phyloP scores from a whole-genome alignment of 1,140 invertebrate species.

The Calephelis nemesis region DNA sequence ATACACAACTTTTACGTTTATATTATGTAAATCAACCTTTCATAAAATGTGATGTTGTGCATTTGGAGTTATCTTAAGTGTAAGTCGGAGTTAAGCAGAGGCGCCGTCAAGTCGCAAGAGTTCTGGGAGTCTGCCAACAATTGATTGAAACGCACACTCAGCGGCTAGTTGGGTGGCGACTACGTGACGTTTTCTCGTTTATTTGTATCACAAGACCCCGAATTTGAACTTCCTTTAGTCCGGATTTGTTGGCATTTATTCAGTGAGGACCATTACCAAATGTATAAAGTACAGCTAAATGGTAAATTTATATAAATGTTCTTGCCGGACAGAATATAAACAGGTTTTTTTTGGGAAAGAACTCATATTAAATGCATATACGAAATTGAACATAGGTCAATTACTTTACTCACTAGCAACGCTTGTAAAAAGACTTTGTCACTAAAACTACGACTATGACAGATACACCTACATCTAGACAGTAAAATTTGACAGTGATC shows the following conservation, averaged over 20 bases:
- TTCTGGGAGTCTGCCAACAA: slow-evolving; percentile 36
- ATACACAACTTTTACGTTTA: neutral
- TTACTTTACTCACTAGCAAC: too few species aligned
- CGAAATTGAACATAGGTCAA: too few species aligned
- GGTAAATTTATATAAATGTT: neutral
- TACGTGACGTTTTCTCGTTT: slow-evolving; percentile 26
- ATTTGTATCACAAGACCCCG: slow-evolving; percentile 7
- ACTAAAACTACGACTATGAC: too few species aligned
- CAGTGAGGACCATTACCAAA: neutral
- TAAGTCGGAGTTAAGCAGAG: slow-evolving; percentile 9
- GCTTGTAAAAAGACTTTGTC: too few species aligned
- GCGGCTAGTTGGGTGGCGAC: slow-evolving; percentile 18
- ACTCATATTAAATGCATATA: too few species aligned
- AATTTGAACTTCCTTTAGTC: slow-evolving; percentile 7
- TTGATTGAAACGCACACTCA: slow-evolving; percentile 30
- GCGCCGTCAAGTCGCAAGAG: slow-evolving; percentile 33
- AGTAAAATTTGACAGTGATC: too few species aligned
- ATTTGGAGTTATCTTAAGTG: neutral
- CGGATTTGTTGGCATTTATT: slow-evolving; percentile 12
- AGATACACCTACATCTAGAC: too few species aligned
- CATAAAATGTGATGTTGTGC: slow-evolving; percentile 3
- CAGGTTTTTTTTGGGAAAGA: too few species aligned
- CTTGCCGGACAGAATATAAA: too few species aligned
- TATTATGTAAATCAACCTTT: neutral
- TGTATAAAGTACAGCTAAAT: neutral